A percentile compares a stretch with the other conserved stretches of the same genome.
Conservation (phyloP, 2,113 vertebrate species). For the Ceuthmochares aereus region DNA sequence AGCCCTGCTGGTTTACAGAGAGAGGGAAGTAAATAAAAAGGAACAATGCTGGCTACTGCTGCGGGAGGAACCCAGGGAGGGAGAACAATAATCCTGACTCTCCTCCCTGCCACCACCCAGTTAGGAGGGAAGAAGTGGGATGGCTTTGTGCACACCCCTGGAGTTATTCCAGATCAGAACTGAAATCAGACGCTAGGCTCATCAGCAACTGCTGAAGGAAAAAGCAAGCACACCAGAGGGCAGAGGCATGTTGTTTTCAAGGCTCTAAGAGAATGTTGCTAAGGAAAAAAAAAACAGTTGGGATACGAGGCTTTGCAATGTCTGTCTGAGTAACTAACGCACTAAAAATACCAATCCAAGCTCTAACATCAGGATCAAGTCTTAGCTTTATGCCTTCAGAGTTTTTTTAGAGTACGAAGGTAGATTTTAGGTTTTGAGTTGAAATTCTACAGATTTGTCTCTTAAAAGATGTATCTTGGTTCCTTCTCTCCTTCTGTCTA, state of each 20-base stretch:
- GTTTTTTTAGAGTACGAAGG: neutral
- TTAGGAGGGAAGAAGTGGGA: neutral
- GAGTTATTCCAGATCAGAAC: constrained; percentile 15
- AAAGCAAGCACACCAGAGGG: neutral
- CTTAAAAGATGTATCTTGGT: neutral
- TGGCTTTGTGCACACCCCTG: neutral
- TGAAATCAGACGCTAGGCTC: neutral
- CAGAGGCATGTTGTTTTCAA: neutral
- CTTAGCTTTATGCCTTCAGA: neutral
- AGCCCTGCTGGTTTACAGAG: constrained; percentile 4
- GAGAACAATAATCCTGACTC: constrained; percentile 16
- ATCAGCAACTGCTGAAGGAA: neutral
- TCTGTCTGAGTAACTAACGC: fast-evolving
- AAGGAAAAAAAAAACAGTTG: neutral
- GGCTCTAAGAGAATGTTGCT: neutral
- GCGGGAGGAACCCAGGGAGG: neutral
- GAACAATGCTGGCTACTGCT: constrained; percentile 44
- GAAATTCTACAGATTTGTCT: neutral
- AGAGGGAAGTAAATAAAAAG: constrained; percentile 6
- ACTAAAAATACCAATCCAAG: neutral
- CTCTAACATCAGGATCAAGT: neutral
- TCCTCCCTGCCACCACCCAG: neutral
- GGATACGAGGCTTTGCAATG: neutral
- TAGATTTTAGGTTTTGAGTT: neutral
- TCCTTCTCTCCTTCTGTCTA: neutral